phyloP scores from a whole-genome alignment of 1,140 invertebrate species.

The Semibalanus balanoides region DNA sequence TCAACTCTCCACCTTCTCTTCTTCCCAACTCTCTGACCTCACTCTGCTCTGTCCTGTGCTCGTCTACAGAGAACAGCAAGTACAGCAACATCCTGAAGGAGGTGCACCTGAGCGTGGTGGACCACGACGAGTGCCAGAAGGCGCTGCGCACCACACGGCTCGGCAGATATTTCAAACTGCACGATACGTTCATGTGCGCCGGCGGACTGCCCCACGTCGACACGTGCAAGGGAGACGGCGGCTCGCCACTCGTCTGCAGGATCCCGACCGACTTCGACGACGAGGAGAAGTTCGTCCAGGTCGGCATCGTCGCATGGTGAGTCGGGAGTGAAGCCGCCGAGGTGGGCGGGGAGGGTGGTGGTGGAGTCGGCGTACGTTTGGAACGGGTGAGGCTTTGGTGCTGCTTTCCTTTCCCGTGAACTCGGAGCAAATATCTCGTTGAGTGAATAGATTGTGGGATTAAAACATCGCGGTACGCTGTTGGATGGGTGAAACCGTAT shows the following conservation, averaged over 20 bases:
- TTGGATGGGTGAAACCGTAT: too few relatives aligned
- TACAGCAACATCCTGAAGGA: constrained; percentile 3
- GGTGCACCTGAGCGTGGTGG: background rate
- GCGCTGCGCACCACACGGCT: background rate
- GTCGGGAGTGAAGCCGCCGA: too few relatives aligned
- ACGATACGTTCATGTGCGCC: background rate
- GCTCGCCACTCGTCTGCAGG: background rate
- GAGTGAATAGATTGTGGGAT: too few relatives aligned
- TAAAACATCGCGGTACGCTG: too few relatives aligned
- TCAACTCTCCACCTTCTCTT: too few relatives aligned
- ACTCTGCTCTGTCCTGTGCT: too few relatives aligned
- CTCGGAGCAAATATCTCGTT: too few relatives aligned
- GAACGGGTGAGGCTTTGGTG: too few relatives aligned
- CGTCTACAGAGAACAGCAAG: background rate
- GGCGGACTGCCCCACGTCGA: background rate
- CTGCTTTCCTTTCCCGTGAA: too few relatives aligned
- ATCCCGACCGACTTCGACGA: background rate
- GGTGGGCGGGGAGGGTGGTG: too few relatives aligned
- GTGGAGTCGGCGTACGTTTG: too few relatives aligned
- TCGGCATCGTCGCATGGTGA: constrained; percentile 1
- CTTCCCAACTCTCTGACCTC: too few relatives aligned
- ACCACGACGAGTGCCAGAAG: background rate
- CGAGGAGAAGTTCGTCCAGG: background rate
- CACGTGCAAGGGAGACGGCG: constrained; percentile 11
- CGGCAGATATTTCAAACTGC: background rate